Evolutionary conservation across 1,140 invertebrate genomes (phyloP), one percentile per base, ranked within the genome.

Genomic region (Drosophila azteca): DNA sequence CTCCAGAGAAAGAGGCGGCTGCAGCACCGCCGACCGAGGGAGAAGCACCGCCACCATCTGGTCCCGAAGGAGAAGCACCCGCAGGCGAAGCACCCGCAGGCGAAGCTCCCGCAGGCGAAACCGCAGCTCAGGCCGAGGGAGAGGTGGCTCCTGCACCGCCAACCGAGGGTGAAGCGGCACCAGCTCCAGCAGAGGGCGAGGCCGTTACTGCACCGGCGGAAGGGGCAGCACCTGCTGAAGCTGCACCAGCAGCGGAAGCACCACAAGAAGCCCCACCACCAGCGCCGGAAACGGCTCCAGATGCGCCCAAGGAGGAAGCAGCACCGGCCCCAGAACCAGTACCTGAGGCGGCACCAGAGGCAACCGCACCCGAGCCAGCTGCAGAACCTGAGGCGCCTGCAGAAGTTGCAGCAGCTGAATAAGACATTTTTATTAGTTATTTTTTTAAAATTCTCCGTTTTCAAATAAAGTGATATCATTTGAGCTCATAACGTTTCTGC

Each of bases 131-230:
- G 26, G 43, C 15, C 6, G 11, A 20, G n/a, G 59, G 26, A n/a
- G 60, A 9, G 7, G 41, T 26, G 11, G 7, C n/a, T 3, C 48
- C 39, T 2, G 26, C 20, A 15, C 6, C 39, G 2, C 6, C 41
- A 26, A 41, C 52, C 11, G 45, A 43, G n/a, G 24, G 7, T 0
- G 35, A 13, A 3, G 41, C 22, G 8, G 46, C 22, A 11, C 4
- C 24, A 26, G 35, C n/a, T 6, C 44, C 29, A 17, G 39, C 29
- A n/a, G 68, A 62, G n/a, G 51, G 31, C 9, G 58, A 35, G n/a
- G 35, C 11, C 2, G 49, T 1, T 6, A 48, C 13, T 15, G 46
- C 57, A 26, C 57, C 48, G 3, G 11, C 45, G 7, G 55, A 65
- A 45, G 53, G 0, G 0, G 29, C 22, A 46, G 44, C 46, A 4